Conservation (phyloP, 1,140 invertebrate species). For the Drosophila albomicans region DNA sequence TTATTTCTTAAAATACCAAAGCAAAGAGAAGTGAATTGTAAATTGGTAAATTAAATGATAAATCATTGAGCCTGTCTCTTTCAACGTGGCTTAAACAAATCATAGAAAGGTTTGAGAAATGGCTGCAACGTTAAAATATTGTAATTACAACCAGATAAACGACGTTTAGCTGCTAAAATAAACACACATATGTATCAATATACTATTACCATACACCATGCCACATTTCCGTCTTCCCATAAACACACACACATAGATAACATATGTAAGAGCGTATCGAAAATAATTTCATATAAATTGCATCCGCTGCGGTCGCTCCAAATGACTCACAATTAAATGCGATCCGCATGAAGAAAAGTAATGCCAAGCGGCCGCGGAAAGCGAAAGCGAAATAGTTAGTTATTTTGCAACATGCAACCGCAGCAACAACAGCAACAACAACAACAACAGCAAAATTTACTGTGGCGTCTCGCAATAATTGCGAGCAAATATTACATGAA, state of each 20-base stretch:
- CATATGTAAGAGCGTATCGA: neutral
- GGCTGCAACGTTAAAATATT: too few relatives aligned
- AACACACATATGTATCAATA: too few relatives aligned
- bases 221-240: neutral
- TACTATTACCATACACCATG: neutral
- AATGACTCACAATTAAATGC: conserved; percentile 74
- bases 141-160: too few relatives aligned
- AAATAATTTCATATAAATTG: conserved; percentile 26
- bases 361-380: conserved; percentile 54
- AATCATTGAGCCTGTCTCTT: too few relatives aligned
- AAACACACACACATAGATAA: too few relatives aligned
- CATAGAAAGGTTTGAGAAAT: too few relatives aligned
- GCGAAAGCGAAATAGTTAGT: conserved; percentile 73
- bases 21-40: too few relatives aligned
- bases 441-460: conserved; percentile 33
- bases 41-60: too few relatives aligned
- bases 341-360: conserved; percentile 41
- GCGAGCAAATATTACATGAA: conserved; percentile 77
- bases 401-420: conserved; percentile 78
- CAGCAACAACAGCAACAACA: conserved; percentile 49
- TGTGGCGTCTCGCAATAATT: conserved; percentile 73
- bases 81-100: too few relatives aligned
- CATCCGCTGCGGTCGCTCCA: conserved; percentile 60
- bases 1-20: too few relatives aligned
- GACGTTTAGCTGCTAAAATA: too few relatives aligned